Evolutionary conservation across 2,888 invertebrate species (phyloP).

Genomic region (Platycnemis pennipes): DNA sequence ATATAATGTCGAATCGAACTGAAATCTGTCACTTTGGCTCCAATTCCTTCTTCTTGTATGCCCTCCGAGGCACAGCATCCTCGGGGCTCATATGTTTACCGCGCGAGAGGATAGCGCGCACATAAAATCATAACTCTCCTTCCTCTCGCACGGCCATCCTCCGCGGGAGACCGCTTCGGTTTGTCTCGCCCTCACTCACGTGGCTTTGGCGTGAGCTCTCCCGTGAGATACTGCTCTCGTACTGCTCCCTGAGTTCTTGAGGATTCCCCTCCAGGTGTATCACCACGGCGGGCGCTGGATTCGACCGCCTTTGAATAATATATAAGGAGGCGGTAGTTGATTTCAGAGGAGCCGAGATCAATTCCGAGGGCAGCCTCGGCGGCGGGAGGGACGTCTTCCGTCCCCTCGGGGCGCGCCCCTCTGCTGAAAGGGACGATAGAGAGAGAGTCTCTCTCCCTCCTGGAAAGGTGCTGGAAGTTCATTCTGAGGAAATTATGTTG

Average conservation of each 20-base stretch:
- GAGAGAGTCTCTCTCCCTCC: background rate
- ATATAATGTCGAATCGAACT: too few species aligned
- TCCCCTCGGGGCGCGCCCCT: background rate
- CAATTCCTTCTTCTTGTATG: too few species aligned
- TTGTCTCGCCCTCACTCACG: background rate
- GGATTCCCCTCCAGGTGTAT: background rate
- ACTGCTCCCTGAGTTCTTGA: background rate
- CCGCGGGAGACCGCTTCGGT: background rate
- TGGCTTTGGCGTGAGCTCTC: background rate
- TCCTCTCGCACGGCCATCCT: background rate
- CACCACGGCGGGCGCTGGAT: background rate
- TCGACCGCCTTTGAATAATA: constrained; percentile 30
- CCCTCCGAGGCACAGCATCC: background rate
- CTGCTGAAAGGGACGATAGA: too few species aligned
- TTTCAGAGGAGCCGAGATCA: background rate
- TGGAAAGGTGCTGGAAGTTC: too few species aligned
- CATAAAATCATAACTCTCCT: background rate
- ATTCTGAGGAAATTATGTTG: too few species aligned
- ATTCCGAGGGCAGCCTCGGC: background rate
- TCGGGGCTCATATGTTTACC: too few species aligned
- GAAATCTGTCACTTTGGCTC: too few species aligned
- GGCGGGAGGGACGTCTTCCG: background rate
- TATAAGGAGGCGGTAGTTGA: background rate
- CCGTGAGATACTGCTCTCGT: background rate
- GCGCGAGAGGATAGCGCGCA: background rate